Base-by-base conservation (phyloP, 2,113 vertebrate genomes). In the Cebus imitator region DNA sequence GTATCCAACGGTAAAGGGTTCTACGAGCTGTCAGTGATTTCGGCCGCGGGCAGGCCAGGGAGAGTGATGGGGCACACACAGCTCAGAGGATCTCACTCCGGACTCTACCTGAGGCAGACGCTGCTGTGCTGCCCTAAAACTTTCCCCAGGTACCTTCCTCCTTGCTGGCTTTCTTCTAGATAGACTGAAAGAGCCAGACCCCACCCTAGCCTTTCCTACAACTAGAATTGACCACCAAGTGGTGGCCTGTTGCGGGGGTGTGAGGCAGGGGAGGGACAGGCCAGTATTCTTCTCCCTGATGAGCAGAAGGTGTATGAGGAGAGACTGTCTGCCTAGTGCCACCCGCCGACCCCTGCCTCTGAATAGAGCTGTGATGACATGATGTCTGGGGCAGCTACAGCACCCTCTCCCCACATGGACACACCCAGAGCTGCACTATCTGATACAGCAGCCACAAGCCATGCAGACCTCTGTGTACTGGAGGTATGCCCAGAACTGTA, bases 221-320 rank as follows among this genome's bases (percentile, higher is more conserved):
- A 21, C 32, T 10, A 14, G 17, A 30, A 64, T 9, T 64, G 72
- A 73, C 61, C 11, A 11, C 68, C 43, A 84, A n/a, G n/a, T 6
- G 4, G 37, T 8, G 2, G 3, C n/a, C 37, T 27, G 8, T 0
- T 32, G 48, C 8, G 10, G 23, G 32, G 40, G 6, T 2, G 8
- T 50, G 45, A 2, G 8, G 27, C 30, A 64, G 61, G 5, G 12
- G 58, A 27, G 12, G 61, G 61, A 37, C 3, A 81, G 32, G 35
- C 35, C 27, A 25, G 32, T 17, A 16, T 18, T 30, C 58, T 50
- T 83, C 83, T 75, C 55, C 50, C 57, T 84, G 70, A 84, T 6
- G 12, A 79, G 57, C 37, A 73, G 50, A 66, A 21, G 48, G 64
- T 16, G 18, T 66, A 55, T 55, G 61, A 73, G 23, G 23, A 90